phyloP scores from a whole-genome alignment of 2,888 invertebrate genomes.

The Melanchra persicariae region DNA sequence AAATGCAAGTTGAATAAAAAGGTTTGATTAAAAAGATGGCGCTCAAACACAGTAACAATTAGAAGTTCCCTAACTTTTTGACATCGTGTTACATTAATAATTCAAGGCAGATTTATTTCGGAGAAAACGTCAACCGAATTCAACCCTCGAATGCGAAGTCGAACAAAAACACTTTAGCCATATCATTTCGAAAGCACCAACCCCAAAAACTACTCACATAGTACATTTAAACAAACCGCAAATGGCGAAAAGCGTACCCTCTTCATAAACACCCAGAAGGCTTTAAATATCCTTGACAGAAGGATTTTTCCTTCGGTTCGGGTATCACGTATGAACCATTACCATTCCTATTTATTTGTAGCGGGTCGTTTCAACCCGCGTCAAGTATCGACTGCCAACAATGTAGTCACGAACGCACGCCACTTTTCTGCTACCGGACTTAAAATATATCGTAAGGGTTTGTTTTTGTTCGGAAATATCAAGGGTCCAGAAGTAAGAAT shows the following conservation, averaged over 20 bases:
- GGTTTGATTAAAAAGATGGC: background rate
- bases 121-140: slow-evolving; percentile 12
- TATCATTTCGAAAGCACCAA: slow-evolving; percentile 31
- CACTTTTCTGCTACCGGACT: slow-evolving; percentile 69
- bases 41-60: slow-evolving; percentile 3
- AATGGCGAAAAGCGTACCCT: slow-evolving; percentile 51
- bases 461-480: slow-evolving; percentile 47
- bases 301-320: slow-evolving; percentile 54
- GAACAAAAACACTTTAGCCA: slow-evolving; percentile 33
- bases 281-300: slow-evolving; percentile 65
- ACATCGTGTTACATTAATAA: slow-evolving; percentile 33
- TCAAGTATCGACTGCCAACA: slow-evolving; percentile 71
- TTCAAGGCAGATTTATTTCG: slow-evolving; percentile 19
- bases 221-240: slow-evolving; percentile 49
- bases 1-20: slow-evolving; percentile 34
- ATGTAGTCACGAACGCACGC: slow-evolving; percentile 77
- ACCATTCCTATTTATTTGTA: slow-evolving; percentile 77
- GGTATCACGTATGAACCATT: slow-evolving; percentile 75
- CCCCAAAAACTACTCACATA: slow-evolving; percentile 40
- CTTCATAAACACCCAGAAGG: slow-evolving; percentile 61
- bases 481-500: slow-evolving; percentile 19
- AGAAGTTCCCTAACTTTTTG: slow-evolving; percentile 7
- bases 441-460: slow-evolving; percentile 55
- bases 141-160: background rate
- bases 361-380: slow-evolving; percentile 67